Base-by-base conservation (phyloP, 2,888 invertebrate species). In the Lasioglossum zephyrum region DNA sequence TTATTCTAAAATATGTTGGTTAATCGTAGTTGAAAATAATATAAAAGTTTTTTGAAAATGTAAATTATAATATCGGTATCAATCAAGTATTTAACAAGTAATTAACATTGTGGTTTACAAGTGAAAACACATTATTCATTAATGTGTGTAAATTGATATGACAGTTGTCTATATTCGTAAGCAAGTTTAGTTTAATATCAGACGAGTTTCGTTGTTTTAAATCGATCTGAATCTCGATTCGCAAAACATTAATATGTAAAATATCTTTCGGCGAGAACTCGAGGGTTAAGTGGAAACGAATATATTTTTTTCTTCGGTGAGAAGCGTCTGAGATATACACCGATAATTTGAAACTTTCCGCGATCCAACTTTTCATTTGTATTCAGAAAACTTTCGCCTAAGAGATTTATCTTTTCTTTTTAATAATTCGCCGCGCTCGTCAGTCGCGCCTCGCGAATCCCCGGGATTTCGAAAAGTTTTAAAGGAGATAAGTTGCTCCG, bases 381-480 rank as follows among this genome's bases (percentile, higher is more conserved):
- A 41, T 57, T 63, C 41, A 26, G 39, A 41, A 5, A 16, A 16
- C 39, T 53, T 49, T 49, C 49, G n/a, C 36, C 41, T 70, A 41
- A 70, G 39, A 70, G 70, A 70, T 70, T 70, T 41, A 70, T 70
- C 69, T 44, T 69, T n/a, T 44, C 26, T 18, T n/a, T 49, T 73
- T 73, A 79, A 66, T 53, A 57, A 49, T n/a, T 26, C 73, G 13
- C 31, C 49, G 26, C 9, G 31, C 44, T 69, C 44, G 53, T 53
- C 70, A 36, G 70, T 72, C 16, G 31, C 49, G 39, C 31, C 13
- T 41, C 63, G 73, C 39, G 49, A 36, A 39, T 77, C n/a, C 66
- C 22, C 8, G 39, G 60, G 44, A 66, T 47, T 69, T 47, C 57
- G 53, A 22, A 31, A 66, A 76, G 44, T 84, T 82, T 82, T 36